Evolutionary conservation across 2,888 invertebrate species (phyloP), one percentile per base, ranked within the genome.

Genomic region (Athalia cordata): DNA sequence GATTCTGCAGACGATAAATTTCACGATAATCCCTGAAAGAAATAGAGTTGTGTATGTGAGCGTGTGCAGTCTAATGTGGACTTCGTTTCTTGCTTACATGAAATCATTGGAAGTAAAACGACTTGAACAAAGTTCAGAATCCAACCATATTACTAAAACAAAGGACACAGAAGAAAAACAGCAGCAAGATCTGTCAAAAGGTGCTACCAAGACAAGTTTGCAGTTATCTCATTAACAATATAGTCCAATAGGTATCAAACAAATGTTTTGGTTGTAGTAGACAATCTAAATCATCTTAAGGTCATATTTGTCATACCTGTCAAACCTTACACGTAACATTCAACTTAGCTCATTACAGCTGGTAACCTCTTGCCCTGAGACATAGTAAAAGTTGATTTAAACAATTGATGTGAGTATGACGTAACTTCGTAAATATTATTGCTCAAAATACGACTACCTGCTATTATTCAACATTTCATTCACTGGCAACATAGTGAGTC

Each of bases 41-140:
- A 95, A 96, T 86, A 92, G 95, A 65, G 94, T 96, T 0, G 92
- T 94, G 0, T 95, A 95, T 82, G 94, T 95, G 0, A 95, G 95
- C 82, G 89, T 92, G 0, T 95, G 94, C 79, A 95, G 95, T 86
- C 92, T 95, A 78, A 88, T 95, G 50, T 96, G 95, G 95, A 95
- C 95, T 0, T 93, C 94, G 13, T 96, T 94, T 86, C 91, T 96
- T 80, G 95, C 95, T 0, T 95, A 95, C 82, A 94, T 96, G 94
- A 95, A 96, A 89, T 93, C 95, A 81, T 85, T 92, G 77, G 91
- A 93, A 82, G 85, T 89, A 0, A 84, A 80, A 75, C 88, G 78
- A 80, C 66, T 81, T 47, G 13, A 79, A 8, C 50, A 61, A n/a
- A 72, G 55, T 72, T 4, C 29, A 45, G 64, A 43, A 9, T 29